Evolutionary conservation across 2,113 vertebrate species (phyloP).

Genomic region (Malurus cyaneus): DNA sequence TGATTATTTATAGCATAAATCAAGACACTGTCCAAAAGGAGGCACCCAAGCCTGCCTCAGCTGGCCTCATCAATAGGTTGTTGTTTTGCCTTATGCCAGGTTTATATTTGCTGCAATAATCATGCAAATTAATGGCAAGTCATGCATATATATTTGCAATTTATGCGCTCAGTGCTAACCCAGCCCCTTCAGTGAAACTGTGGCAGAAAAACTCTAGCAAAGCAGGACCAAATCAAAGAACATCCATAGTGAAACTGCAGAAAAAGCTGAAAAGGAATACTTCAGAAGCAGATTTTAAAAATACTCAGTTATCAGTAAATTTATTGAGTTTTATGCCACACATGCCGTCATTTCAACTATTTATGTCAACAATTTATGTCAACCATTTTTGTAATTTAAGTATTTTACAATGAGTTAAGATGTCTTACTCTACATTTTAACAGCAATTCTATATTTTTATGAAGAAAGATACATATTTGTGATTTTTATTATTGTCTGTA

Average conservation of each 20-base stretch:
- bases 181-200: background rate
- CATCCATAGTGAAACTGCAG: background rate
- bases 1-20: slow-evolving; percentile 37
- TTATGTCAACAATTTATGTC: background rate
- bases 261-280: background rate
- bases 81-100: slow-evolving; percentile 40
- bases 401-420: slow-evolving; percentile 11
- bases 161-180: background rate
- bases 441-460: slow-evolving; percentile 23
- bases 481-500: slow-evolving; percentile 38
- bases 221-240: background rate
- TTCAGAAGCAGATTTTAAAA: background rate
- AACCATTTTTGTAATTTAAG: slow-evolving; percentile 34
- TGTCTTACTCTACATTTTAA: slow-evolving; percentile 16
- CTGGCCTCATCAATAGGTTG: background rate
- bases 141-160: slow-evolving; percentile 53
- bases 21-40: background rate
- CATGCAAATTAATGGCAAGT: slow-evolving; percentile 30
- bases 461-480: slow-evolving; percentile 3
- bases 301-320: background rate
- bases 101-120: background rate
- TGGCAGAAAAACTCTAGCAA: background rate
- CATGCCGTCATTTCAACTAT: background rate
- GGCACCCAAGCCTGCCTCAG: background rate
- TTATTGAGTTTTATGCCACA: background rate